Evolutionary conservation across 2,797 vertebrate species (phyloP).

Genomic region (Avahi laniger): DNA sequence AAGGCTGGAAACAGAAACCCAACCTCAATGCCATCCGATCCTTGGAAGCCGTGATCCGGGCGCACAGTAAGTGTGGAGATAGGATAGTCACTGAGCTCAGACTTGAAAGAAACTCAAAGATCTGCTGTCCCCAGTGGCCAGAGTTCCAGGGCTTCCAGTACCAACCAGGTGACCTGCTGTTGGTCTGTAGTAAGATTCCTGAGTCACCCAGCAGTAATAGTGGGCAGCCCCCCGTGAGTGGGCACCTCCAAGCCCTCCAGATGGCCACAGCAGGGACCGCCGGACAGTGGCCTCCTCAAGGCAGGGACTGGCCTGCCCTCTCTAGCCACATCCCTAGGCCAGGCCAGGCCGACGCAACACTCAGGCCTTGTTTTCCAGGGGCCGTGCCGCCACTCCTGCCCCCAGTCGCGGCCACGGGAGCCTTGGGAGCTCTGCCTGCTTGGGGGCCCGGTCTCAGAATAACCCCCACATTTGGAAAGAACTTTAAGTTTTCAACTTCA

Average conservation of each 20-base stretch:
- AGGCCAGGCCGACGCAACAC: neutral
- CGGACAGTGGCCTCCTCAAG: neutral
- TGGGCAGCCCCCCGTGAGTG: neutral
- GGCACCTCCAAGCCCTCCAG: neutral
- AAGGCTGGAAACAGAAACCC: slow-evolving; percentile 92
- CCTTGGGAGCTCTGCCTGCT: neutral
- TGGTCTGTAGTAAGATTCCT: neutral
- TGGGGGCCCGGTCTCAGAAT: neutral
- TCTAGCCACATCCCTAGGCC: neutral
- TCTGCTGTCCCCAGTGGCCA: neutral
- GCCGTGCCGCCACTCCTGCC: neutral
- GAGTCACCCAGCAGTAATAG: neutral
- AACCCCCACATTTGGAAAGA: neutral
- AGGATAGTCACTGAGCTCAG: neutral
- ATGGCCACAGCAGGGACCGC: neutral
- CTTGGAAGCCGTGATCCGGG: slow-evolving; percentile 92
- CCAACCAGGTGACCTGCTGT: neutral
- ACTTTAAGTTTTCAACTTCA: neutral
- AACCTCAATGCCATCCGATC: slow-evolving; percentile 91
- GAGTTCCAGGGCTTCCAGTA: neutral
- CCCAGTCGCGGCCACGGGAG: neutral
- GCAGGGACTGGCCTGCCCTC: neutral
- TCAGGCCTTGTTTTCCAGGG: neutral
- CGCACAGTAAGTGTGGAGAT: slow-evolving; percentile 91
- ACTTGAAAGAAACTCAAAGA: neutral